Conservation (phyloP, 2,888 invertebrate genomes). For the Cataglyphis albicans region DNA sequence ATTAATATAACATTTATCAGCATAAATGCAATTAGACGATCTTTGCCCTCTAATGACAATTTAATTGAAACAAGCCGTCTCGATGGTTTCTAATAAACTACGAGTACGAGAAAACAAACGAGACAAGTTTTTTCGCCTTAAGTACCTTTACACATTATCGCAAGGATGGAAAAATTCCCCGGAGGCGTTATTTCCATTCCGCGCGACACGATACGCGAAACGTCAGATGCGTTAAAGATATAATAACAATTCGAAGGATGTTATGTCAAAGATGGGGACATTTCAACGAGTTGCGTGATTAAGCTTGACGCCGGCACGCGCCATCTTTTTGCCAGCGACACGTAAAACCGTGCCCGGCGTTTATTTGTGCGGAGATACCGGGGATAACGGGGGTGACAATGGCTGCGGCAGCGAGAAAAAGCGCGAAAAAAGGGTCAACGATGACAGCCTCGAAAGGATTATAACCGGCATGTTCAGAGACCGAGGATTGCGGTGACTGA, state of each 20-base stretch:
- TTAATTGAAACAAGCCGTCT: slow-evolving; percentile 41
- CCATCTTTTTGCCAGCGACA: slow-evolving; percentile 23
- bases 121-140: slow-evolving; percentile 25
- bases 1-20: neutral
- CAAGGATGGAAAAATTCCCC: neutral
- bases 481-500: slow-evolving; percentile 27
- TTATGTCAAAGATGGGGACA: neutral
- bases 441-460: slow-evolving; percentile 46
- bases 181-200: slow-evolving; percentile 27
- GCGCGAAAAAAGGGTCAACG: slow-evolving; percentile 69
- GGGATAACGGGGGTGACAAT: slow-evolving; percentile 75
- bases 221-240: slow-evolving; percentile 27
- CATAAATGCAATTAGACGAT: neutral
- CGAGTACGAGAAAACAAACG: slow-evolving; percentile 33
- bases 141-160: slow-evolving; percentile 1
- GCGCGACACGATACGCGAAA: slow-evolving; percentile 5
- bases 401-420: slow-evolving; percentile 73
- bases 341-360: slow-evolving; percentile 55
- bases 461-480: slow-evolving; percentile 23
- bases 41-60: slow-evolving; percentile 20
- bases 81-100: slow-evolving; percentile 38
- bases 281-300: slow-evolving; percentile 53
- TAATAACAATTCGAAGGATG: slow-evolving; percentile 1
- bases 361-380: slow-evolving; percentile 78
- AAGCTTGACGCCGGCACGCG: slow-evolving; percentile 53